Base-by-base conservation (phyloP, 2,888 invertebrate genomes). In the Phlogophora meticulosa region DNA sequence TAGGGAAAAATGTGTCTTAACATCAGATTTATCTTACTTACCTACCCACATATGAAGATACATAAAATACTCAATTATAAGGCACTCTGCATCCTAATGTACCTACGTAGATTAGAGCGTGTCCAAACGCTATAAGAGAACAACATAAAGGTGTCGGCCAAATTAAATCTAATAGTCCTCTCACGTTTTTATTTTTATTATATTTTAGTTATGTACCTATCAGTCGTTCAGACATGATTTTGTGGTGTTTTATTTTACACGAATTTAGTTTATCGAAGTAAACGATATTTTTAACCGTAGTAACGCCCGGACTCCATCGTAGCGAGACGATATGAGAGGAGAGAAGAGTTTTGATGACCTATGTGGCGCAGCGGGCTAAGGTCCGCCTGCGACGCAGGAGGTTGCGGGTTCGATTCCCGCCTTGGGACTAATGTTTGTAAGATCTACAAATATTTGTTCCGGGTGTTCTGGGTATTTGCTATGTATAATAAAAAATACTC, bases 111-210 rank as follows among this genome's bases (percentile, higher is more conserved):
- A 81, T 77, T 60, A 63, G 65, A 76, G 59, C 72, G 46, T 62
- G 46, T 46, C 53, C 51, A 64, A 77, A 66, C 63, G 38, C 46
- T 65, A 28, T 17, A 24, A 17, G 7, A 52, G 22, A 77, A 81
- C 76, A 81, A 77, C 57, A 20, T 49, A 46, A 57, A 81, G 78
- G 78, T 72, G 81, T 80, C 34, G 20, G 61, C 7, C 32, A 28
- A 66, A 71, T 80, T 71, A 77, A 57, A 66, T 46, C 32, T 64
- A 74, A 81, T 80, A 24, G 71, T 20, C 56, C 51, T 46, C 42
- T 64, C 61, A 81, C 75, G 82, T 70, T 75, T 64, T 65, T 57
- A 20, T 52, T 56, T 34, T 40, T 51, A 42, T 57, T 57, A 46
- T 57, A 46, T 57, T 56, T 38, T 51, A 24, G 1, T 34, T 49